A percentile compares a stretch with the other conserved stretches of the same genome.
phyloP scores from a whole-genome alignment of 2,113 vertebrate species.

The Sciurus niger region DNA sequence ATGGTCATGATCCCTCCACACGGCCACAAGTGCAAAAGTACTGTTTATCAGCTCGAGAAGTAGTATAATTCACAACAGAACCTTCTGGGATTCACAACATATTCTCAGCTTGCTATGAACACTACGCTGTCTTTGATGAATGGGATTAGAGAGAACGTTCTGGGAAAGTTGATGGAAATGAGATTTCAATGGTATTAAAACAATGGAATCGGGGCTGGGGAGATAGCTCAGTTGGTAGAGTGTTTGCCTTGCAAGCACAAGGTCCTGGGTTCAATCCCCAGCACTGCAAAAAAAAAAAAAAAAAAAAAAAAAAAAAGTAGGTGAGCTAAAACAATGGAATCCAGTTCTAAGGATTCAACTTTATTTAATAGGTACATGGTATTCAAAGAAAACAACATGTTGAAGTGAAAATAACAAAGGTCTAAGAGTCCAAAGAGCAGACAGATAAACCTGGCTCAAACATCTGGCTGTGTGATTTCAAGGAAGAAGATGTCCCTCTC shows the following conservation, averaged over 20 bases:
- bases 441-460: not conserved
- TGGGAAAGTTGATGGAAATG: conserved; percentile 28
- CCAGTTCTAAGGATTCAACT: not conserved
- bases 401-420: not conserved
- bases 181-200: not conserved
- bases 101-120: not conserved
- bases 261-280: no score
- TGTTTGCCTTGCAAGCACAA: no score
- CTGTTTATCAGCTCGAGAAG: not conserved
- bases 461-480: not conserved
- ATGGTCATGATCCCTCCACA: not conserved
- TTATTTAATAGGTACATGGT: not conserved
- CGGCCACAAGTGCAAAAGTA: not conserved
- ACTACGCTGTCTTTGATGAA: not conserved
- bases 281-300: no score
- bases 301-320: no score
- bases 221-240: no score
- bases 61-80: not conserved
- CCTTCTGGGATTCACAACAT: not conserved
- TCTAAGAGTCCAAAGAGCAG: not conserved
- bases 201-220: not conserved
- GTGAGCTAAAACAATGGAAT: not conserved
- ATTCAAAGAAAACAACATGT: not conserved
- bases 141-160: not conserved
- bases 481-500: not conserved